Evolutionary conservation across 1,140 invertebrate genomes (phyloP), one percentile per base, ranked within the genome.

Genomic region (Olivierus martensii): DNA sequence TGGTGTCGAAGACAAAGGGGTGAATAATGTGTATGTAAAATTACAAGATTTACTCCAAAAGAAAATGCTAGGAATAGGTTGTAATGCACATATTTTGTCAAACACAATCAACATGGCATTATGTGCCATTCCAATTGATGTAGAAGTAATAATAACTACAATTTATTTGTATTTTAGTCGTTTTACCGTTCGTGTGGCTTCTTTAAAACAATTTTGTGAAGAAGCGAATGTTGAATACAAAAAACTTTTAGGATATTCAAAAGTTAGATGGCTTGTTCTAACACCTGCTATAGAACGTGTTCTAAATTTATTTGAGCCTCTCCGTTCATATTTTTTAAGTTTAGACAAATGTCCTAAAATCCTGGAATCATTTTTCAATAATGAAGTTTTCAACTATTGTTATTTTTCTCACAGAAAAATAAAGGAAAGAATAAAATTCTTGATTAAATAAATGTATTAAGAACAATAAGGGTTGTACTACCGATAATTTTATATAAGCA

Each of bases 161-260:
- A 49, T 49, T 49, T 49, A 49, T 49, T 39, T 21, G 36, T 49
- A 49, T 39, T 49, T 49, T 49, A 38, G 19, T 39, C 36, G 15
- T 19, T 49, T 39, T 21, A 49, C 47, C n/a, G 19, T 39, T 39
- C n/a, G 18, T 21, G n/a, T 49, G 36, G 37, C 47, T 39, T 38
- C 36, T 49, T 39, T 49, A 10, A 49, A 49, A 39, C 0, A 41
- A 39, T 41, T 41, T 39, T 49, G n/a, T 39, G 10, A 21, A 39
- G 18, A 49, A 7, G 38, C 37, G 22, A 28, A 49, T 28, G 38
- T 49, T 41, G 37, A 49, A 49, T 42, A 41, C 48, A 49, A 49
- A 42, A 49, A 12, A 3, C 9, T 49, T 22, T 34, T 9, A 12
- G n/a, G 7, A 22, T 15, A n/a, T 41, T 49, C 45, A 34, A 35